These are phyloP conservation scores for Hippopotamus amphibius DNA, from an alignment of 2,113 vertebrate species.

Conservation along the genomic window DNA sequence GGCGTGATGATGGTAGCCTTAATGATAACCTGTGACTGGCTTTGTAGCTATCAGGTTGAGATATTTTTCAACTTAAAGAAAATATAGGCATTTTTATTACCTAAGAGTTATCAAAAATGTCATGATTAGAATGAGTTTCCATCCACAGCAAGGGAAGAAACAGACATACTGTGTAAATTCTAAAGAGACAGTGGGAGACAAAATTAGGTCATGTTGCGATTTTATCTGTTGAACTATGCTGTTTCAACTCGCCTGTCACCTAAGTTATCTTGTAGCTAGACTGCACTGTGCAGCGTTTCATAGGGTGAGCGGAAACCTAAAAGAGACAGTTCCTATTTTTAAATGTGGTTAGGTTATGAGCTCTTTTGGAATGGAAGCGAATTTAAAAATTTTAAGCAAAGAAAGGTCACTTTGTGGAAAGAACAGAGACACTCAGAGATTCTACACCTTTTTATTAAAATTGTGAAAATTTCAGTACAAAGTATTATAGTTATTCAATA, in stretches of 20 bases:
- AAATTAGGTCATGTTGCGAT: background rate
- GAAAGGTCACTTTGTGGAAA: background rate
- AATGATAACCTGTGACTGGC: background rate
- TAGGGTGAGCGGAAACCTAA: background rate
- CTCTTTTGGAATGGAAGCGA: background rate
- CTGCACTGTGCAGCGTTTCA: background rate
- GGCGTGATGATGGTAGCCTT: background rate
- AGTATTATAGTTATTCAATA: background rate
- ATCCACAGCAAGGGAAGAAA: background rate
- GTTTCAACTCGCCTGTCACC: background rate
- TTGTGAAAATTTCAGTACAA: constrained; percentile 1
- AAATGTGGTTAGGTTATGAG: background rate
- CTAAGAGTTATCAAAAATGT: background rate
- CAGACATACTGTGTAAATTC: background rate
- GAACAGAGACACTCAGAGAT: background rate
- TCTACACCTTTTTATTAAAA: background rate
- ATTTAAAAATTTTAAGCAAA: constrained; percentile 32
- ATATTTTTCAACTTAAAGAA: constrained; percentile 12
- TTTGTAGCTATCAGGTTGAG: background rate
- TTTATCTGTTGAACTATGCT: background rate
- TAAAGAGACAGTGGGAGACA: background rate
- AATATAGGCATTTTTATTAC: constrained; percentile 15
- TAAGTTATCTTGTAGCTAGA: background rate
- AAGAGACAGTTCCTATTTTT: background rate
- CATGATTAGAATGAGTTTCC: background rate